These are phyloP conservation scores for Pangasius mekongensis DNA, from an alignment of 2,797 vertebrate genomes.

Conservation along the genomic window DNA sequence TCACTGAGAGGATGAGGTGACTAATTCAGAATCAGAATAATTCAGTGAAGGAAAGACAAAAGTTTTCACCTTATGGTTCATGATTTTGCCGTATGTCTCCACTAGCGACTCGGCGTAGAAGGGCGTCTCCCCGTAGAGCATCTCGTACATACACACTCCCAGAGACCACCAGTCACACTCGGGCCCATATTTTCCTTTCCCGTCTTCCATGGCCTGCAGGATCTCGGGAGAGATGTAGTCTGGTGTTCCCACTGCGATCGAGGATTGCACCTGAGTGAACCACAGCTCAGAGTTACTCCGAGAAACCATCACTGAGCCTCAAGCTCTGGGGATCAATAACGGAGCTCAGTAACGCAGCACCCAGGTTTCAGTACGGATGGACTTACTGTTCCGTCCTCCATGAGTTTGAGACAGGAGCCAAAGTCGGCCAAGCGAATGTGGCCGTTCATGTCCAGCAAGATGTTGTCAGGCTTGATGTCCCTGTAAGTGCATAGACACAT, in stretches of 20 bases:
- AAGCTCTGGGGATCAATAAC: neutral
- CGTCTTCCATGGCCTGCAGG: slow-evolving; percentile 98
- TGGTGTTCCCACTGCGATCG: slow-evolving; percentile 96
- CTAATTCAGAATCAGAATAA: slow-evolving; percentile 48
- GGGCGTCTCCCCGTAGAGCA: slow-evolving; percentile 98
- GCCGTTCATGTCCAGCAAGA: slow-evolving; percentile 97
- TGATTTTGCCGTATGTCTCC: slow-evolving; percentile 99
- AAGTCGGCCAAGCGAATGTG: slow-evolving; percentile 98
- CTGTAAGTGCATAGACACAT: slow-evolving; percentile 68
- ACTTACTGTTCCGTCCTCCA: slow-evolving; percentile 96
- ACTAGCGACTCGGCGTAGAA: slow-evolving; percentile 99
- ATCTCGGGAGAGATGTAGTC: slow-evolving; percentile 99
- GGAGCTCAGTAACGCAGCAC: neutral
- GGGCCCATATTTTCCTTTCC: slow-evolving; percentile 96
- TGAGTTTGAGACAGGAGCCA: slow-evolving; percentile 96
- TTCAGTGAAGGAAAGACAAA: slow-evolving; percentile 42
- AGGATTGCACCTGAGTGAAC: slow-evolving; percentile 89
- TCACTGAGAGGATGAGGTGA: slow-evolving; percentile 46
- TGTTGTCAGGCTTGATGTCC: slow-evolving; percentile 98
- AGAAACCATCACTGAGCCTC: neutral
- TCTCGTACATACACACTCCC: slow-evolving; percentile 99
- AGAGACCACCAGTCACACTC: slow-evolving; percentile 99
- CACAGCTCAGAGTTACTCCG: neutral
- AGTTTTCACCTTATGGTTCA: slow-evolving; percentile 94
- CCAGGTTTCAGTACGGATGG: neutral